A percentile compares a stretch with the other conserved stretches of the same genome.
Evolutionary conservation across 1,140 invertebrate genomes (phyloP).

Genomic region (Gryllus bimaculatus): DNA sequence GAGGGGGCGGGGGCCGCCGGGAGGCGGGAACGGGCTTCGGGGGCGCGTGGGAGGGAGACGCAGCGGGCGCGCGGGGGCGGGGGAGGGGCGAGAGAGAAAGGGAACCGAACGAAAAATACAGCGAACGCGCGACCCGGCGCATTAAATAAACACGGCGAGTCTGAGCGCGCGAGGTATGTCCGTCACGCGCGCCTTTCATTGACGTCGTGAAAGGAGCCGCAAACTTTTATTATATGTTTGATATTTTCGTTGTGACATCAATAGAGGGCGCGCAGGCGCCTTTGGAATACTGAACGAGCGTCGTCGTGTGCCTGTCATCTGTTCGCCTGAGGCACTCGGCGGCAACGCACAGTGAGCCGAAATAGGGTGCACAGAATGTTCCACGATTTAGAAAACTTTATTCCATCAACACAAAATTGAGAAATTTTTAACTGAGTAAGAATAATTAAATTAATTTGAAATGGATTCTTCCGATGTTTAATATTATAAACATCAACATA

Average conservation of each 20-base stretch:
- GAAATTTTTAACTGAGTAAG: too few species aligned
- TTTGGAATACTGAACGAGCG: not conserved
- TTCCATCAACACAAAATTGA: too few species aligned
- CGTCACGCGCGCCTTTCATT: not conserved
- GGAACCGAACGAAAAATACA: not conserved
- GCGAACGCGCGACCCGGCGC: not conserved
- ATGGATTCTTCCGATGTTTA: too few species aligned
- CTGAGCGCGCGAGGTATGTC: not conserved
- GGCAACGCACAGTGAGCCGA: too few species aligned
- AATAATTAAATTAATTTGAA: too few species aligned
- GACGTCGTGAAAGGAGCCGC: not conserved
- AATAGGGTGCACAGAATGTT: too few species aligned
- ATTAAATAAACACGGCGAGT: not conserved
- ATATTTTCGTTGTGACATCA: slow-evolving; percentile 1
- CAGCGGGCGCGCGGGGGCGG: not conserved
- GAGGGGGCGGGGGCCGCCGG: too few species aligned
- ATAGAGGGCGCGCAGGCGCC: not conserved
- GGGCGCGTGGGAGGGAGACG: not conserved
- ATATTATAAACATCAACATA: too few species aligned
- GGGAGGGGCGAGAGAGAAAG: not conserved
- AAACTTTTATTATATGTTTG: not conserved
- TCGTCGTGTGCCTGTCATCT: not conserved
- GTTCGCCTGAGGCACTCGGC: not conserved
- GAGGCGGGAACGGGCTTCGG: not conserved
- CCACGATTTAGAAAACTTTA: too few species aligned